phyloP scores from a whole-genome alignment of 2,888 invertebrate genomes.

The Temnothorax unifasciatus region DNA sequence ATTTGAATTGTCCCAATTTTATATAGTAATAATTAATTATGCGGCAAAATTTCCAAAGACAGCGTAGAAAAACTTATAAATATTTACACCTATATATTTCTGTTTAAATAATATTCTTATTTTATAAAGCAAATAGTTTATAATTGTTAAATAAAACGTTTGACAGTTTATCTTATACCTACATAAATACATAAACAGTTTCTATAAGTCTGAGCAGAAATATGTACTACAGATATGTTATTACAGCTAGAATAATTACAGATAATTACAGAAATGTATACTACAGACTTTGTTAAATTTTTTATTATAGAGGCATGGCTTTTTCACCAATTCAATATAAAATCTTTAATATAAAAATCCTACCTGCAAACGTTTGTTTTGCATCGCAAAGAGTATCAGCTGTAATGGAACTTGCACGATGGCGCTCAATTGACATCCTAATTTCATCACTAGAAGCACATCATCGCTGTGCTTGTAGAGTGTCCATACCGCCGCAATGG shows the following conservation, averaged over 20 bases:
- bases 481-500: not conserved
- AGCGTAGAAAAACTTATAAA: not conserved
- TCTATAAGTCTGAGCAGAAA: not conserved
- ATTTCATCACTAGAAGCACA: conserved; percentile 16
- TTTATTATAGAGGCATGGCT: not conserved
- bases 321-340: not conserved
- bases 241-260: too few species aligned
- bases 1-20: not conserved
- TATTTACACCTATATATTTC: not conserved
- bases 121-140: not conserved
- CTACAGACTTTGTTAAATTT: not conserved
- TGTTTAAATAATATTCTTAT: conserved; percentile 1
- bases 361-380: conserved; percentile 33
- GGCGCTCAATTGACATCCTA: conserved; percentile 43
- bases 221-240: not conserved
- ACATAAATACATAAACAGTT: not conserved
- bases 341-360: not conserved
- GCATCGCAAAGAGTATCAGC: not conserved
- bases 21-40: not conserved
- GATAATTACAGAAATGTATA: not conserved
- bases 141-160: not conserved
- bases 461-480: not conserved
- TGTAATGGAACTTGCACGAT: conserved; percentile 21
- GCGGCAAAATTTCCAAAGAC: not conserved
- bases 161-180: not conserved